Base-by-base conservation (phyloP, 2,113 vertebrate genomes). In the Tetraodon nigroviridis region DNA sequence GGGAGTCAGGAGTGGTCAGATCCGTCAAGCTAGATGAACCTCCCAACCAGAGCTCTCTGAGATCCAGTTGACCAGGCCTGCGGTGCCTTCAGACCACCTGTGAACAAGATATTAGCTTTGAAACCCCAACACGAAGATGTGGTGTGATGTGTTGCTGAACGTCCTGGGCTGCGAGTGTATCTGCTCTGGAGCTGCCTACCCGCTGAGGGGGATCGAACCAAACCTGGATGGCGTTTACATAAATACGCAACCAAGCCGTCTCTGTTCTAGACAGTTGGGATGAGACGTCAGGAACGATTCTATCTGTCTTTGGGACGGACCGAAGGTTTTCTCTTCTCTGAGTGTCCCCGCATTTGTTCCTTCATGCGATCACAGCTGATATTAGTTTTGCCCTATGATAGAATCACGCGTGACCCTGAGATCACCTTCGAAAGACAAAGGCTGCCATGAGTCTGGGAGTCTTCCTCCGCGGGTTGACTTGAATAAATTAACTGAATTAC, bases 401-500 rank as follows among this genome's bases (percentile, higher is more conserved):
- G 55, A 51, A 61, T 61, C 57, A 27, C 55, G 56, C 16, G 22
- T 47, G 74, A 75, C 71, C 73, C 65, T 68, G 52, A 46, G 54
- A 54, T 75, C 67, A 68, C 79, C 66, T 78, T 69, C 78, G 78
- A 66, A 80, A 69, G 78, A 72, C 67, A 20, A 62, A 61, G 61
- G 67, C 71, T 70, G 71, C 62, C 2, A 51, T 64, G 68, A 42
- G 62, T 77, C 24, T 27, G 24, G 24, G 24, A 16, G 17, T 46
- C 78, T n/a, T 67, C 49, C 75, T 44, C 67, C 37, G 42, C 52
- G 42, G 75, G 70, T 81, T 40, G 57, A 61, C 20, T 48, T 73
- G 83, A 79, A 83, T 86, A 79, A 86, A 91, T 89, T 89, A 90
- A 88, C 85, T 53, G 68, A 88, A 91, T 91, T 88, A 87, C 70